phyloP scores from a whole-genome alignment of 2,797 vertebrate genomes.

The Lepus townsendii region DNA sequence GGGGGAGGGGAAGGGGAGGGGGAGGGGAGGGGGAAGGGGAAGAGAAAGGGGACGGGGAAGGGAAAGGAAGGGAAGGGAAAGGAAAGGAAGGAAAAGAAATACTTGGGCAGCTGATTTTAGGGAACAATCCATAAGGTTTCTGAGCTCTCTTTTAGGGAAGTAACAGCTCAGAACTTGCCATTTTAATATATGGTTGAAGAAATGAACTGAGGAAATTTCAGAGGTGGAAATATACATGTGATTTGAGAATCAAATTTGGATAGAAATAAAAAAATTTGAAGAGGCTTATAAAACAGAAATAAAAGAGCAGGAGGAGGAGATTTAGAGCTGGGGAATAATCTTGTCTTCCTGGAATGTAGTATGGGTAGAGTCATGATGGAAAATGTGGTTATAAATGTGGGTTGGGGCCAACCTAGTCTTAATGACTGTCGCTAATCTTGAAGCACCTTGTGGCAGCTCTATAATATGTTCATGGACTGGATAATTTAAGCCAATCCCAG shows the following conservation, averaged over 20 bases:
- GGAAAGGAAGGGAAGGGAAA: too few species aligned
- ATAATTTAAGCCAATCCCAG: not conserved
- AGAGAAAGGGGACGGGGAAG: too few species aligned
- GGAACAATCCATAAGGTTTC: not conserved
- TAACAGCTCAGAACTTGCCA: constrained; percentile 22
- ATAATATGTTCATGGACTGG: not conserved
- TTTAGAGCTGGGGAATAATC: not conserved
- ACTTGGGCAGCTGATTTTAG: constrained; percentile 24
- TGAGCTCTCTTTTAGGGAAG: not conserved
- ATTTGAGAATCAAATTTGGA: not conserved
- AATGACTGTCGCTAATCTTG: not conserved
- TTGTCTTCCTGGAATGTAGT: not conserved
- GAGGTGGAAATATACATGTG: constrained; percentile 26
- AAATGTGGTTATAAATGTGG: not conserved
- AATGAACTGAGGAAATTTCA: constrained; percentile 21
- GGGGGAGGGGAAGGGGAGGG: not conserved
- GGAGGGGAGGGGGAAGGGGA: not conserved
- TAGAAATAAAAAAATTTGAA: not conserved
- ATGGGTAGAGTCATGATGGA: not conserved
- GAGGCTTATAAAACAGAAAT: not conserved
- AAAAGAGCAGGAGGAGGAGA: not conserved
- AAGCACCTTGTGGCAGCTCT: not conserved
- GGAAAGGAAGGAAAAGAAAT: not conserved
- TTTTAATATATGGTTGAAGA: constrained; percentile 34
- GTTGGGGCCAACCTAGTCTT: not conserved